Percentiles rank a stretch among this genome's conserved stretches.
Evolutionary conservation across 1,140 invertebrate genomes (phyloP).

Genomic region (Papilio aristodemus): DNA sequence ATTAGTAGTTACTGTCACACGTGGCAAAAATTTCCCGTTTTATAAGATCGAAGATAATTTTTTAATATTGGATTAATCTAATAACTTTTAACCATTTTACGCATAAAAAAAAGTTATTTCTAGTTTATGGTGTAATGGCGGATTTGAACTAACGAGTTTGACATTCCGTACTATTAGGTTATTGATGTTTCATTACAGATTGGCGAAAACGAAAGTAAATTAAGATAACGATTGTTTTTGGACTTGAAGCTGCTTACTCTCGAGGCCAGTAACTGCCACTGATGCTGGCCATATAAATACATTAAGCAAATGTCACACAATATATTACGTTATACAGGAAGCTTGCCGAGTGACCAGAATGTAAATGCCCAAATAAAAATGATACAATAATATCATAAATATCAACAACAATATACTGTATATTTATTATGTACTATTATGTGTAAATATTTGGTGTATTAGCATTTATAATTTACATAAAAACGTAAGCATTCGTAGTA

Average conservation of each 20-base stretch:
- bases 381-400: constrained; percentile 12
- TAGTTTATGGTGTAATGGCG: too few species aligned
- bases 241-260: neutral
- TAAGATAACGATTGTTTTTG: neutral
- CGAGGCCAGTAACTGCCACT: neutral
- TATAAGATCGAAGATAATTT: too few species aligned
- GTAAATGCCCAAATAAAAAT: neutral
- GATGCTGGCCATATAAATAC: neutral
- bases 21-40: too few species aligned
- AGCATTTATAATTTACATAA: neutral
- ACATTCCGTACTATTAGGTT: too few species aligned
- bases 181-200: too few species aligned
- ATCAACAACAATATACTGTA: neutral
- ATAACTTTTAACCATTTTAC: too few species aligned
- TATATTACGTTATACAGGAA: constrained; percentile 14
- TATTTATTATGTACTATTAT: neutral
- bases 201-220: too few species aligned
- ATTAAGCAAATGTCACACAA: constrained; percentile 14
- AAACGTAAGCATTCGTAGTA: neutral
- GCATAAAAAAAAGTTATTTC: too few species aligned
- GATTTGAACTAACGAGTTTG: too few species aligned
- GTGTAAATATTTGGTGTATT: constrained; percentile 6
- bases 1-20: too few species aligned
- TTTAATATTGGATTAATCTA: too few species aligned
- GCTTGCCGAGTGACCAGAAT: neutral